Conservation (phyloP, 2,888 invertebrate species). For the Polydrusus cervinus region DNA sequence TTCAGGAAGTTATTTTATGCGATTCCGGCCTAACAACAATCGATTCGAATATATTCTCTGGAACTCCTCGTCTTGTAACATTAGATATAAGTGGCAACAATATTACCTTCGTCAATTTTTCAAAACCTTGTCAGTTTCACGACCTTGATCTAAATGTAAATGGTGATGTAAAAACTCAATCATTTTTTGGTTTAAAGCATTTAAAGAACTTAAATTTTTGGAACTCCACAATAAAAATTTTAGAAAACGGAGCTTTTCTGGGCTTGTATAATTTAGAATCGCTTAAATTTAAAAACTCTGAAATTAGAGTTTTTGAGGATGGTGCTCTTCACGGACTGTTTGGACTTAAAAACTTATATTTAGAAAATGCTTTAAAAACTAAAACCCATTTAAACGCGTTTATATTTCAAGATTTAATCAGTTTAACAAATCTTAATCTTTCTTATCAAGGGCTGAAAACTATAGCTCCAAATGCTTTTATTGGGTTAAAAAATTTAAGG, state of each 20-base stretch:
- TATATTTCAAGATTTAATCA: not conserved
- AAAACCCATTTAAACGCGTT: not conserved
- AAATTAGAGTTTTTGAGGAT: not conserved
- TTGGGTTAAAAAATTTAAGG: constrained; percentile 19
- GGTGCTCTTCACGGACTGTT: constrained; percentile 1
- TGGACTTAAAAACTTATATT: not conserved
- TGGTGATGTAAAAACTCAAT: not conserved
- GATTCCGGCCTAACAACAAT: not conserved
- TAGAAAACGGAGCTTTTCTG: not conserved
- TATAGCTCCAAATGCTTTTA: constrained; percentile 18
- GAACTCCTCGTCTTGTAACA: not conserved
- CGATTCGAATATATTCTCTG: constrained; percentile 1
- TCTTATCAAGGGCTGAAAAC: not conserved
- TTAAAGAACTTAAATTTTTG: not conserved
- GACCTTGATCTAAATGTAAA: not conserved
- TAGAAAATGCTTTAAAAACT: not conserved
- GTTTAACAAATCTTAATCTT: not conserved
- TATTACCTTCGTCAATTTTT: not conserved
- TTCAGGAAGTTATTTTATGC: not conserved
- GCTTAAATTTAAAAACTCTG: not conserved
- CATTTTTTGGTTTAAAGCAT: not conserved
- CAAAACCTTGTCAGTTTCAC: not conserved
- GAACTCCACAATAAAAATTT: not conserved
- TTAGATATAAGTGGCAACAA: not conserved
- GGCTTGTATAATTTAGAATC: not conserved